Percentiles rank a stretch among this genome's conserved stretches.
phyloP scores from a whole-genome alignment of 2,888 invertebrate genomes.

The Notodonta dromedarius region DNA sequence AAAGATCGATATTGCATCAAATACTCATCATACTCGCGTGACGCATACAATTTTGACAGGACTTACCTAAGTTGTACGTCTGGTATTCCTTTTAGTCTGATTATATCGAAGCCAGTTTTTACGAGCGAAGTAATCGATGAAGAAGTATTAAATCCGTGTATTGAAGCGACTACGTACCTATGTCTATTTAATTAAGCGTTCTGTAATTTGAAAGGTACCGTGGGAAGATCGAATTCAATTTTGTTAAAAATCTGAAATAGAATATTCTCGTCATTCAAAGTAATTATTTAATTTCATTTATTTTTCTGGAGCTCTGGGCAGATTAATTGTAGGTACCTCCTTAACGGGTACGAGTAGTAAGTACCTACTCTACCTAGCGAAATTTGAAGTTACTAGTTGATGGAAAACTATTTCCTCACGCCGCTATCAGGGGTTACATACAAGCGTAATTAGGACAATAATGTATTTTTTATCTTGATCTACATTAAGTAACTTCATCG shows the following conservation, averaged over 20 bases:
- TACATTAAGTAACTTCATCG: conserved; percentile 55
- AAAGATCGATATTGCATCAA: no score
- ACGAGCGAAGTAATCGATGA: conserved; percentile 44
- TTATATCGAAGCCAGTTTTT: conserved; percentile 44
- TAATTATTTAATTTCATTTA: neutral
- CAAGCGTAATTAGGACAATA: conserved; percentile 57
- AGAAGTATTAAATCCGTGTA: conserved; percentile 35
- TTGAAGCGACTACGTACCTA: conserved; percentile 11
- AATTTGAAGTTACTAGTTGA: conserved; percentile 19
- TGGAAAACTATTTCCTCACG: conserved; percentile 25
- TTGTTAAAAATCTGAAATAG: conserved; percentile 1
- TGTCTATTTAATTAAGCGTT: conserved; percentile 37
- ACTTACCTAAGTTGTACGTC: neutral
- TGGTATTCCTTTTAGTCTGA: conserved; percentile 19
- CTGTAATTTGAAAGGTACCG: conserved; percentile 31
- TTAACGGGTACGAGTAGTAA: no score
- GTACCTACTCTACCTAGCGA: no score
- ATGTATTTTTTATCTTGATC: conserved; percentile 54
- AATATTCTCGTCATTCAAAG: neutral
- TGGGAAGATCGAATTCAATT: conserved; percentile 30
- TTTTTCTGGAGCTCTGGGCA: neutral
- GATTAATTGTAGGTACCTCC: no score
- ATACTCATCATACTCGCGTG: no score
- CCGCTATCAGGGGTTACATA: conserved; percentile 48
- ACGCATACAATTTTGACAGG: no score